A percentile compares a stretch with the other conserved stretches of the same genome.
phyloP scores from a whole-genome alignment of 2,797 vertebrate species.

The Discoglossus pictus region DNA sequence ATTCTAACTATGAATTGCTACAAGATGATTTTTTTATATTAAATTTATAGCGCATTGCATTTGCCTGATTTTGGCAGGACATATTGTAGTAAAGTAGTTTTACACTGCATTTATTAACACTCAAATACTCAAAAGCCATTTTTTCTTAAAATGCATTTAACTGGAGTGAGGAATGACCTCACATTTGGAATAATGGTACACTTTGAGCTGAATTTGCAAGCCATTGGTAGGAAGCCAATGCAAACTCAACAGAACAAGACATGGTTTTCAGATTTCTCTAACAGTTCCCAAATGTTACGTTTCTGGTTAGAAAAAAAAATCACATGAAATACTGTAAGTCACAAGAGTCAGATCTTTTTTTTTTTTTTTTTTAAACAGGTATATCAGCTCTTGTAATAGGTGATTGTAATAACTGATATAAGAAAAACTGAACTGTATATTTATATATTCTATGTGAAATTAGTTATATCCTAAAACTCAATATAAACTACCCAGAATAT shows the following conservation, averaged over 20 bases:
- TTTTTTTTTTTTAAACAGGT: no score
- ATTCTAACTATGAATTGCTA: background rate
- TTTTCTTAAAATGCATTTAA: constrained; percentile 52
- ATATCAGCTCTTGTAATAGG: no score
- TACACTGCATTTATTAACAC: constrained; percentile 38
- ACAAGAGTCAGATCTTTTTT: no score
- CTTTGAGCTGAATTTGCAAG: constrained; percentile 27
- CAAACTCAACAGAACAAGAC: constrained; percentile 44
- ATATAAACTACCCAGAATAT: no score
- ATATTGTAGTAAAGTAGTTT: constrained; percentile 25
- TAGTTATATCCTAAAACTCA: no score
- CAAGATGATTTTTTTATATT: background rate
- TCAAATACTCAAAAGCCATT: constrained; percentile 51
- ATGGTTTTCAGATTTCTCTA: constrained; percentile 48
- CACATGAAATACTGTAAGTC: constrained; percentile 40
- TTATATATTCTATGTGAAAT: no score
- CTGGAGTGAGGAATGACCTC: constrained; percentile 54
- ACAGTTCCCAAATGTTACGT: constrained; percentile 48
- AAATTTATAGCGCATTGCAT: background rate
- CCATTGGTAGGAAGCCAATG: constrained; percentile 29
- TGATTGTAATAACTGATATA: no score
- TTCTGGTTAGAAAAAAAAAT: constrained; percentile 38
- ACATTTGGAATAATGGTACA: constrained; percentile 49
- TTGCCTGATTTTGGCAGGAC: constrained; percentile 2
- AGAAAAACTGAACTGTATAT: no score